phyloP scores from a whole-genome alignment of 2,888 invertebrate genomes.

The Drosophila nigritarsus region DNA sequence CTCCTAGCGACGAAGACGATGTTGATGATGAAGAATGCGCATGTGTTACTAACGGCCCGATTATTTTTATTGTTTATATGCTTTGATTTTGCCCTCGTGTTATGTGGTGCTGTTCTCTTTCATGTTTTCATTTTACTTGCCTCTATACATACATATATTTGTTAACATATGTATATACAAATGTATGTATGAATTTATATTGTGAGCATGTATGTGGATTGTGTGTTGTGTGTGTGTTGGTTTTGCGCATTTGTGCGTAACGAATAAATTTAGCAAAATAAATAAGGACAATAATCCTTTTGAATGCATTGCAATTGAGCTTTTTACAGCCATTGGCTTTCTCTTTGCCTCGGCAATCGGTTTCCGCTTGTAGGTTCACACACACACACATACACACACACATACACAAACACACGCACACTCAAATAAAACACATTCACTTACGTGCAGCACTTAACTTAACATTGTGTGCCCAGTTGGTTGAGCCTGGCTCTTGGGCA shows the following conservation, averaged over 20 bases:
- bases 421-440: slow-evolving; percentile 5
- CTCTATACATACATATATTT: neutral
- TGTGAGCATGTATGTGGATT: slow-evolving; percentile 37
- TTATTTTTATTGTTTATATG: slow-evolving; percentile 81
- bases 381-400: slow-evolving; percentile 10
- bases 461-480: slow-evolving; percentile 56
- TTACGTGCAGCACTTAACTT: slow-evolving; percentile 65
- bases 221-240: slow-evolving; percentile 36
- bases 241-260: slow-evolving; percentile 78
- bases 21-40: slow-evolving; percentile 74
- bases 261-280: slow-evolving; percentile 82
- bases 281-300: slow-evolving; percentile 81
- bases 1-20: slow-evolving; percentile 11
- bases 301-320: slow-evolving; percentile 80
- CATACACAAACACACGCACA: slow-evolving; percentile 17
- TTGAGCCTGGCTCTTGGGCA: slow-evolving; percentile 49
- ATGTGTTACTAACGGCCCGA: slow-evolving; percentile 78
- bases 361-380: slow-evolving; percentile 21
- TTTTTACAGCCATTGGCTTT: slow-evolving; percentile 71
- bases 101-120: slow-evolving; percentile 58
- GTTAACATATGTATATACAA: neutral
- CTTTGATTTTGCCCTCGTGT: slow-evolving; percentile 68
- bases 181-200: slow-evolving; percentile 9
- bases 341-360: slow-evolving; percentile 21
- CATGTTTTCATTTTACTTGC: slow-evolving; percentile 66